These are phyloP conservation scores for human DNA, from an alignment of 2,113 vertebrate genomes.

Conservation along the genomic window DNA sequence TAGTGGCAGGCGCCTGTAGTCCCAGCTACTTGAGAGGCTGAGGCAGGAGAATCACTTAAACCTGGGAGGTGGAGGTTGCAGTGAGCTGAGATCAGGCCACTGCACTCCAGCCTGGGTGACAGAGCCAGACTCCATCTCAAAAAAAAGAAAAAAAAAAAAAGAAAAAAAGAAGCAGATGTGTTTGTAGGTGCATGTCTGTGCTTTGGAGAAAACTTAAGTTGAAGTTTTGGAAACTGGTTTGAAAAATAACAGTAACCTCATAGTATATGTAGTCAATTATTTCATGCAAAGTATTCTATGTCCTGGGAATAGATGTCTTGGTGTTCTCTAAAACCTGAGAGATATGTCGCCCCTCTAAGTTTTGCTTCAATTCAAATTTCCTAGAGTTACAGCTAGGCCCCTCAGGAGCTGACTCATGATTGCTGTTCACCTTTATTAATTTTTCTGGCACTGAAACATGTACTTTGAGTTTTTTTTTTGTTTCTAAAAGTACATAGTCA, in stretches of 20 bases:
- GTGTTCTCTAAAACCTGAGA: slow-evolving; percentile 50
- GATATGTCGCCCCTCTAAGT: background rate
- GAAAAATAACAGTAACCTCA: background rate
- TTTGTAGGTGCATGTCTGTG: background rate
- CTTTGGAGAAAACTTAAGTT: background rate
- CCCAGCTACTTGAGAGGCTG: too few relatives aligned
- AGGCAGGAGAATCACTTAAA: too few relatives aligned
- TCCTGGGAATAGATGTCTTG: slow-evolving; percentile 46
- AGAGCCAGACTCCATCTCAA: too few relatives aligned
- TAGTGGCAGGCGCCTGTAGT: too few relatives aligned
- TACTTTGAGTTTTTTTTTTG: background rate
- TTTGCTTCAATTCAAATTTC: slow-evolving; percentile 68
- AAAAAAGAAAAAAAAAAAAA: too few relatives aligned
- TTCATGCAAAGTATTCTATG: background rate
- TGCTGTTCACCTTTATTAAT: slow-evolving; percentile 17
- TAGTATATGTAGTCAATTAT: background rate
- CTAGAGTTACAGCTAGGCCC: slow-evolving; percentile 38
- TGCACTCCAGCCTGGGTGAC: too few relatives aligned
- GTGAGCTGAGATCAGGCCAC: too few relatives aligned
- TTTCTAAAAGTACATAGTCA: background rate
- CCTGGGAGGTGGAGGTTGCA: too few relatives aligned
- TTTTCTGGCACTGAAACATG: slow-evolving; percentile 33
- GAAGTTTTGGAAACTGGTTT: slow-evolving; percentile 38
- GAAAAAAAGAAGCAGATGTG: background rate
- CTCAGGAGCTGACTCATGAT: slow-evolving; percentile 37